Conservation (phyloP, 2,113 vertebrate species). For the Ancistrus triradiatus region DNA sequence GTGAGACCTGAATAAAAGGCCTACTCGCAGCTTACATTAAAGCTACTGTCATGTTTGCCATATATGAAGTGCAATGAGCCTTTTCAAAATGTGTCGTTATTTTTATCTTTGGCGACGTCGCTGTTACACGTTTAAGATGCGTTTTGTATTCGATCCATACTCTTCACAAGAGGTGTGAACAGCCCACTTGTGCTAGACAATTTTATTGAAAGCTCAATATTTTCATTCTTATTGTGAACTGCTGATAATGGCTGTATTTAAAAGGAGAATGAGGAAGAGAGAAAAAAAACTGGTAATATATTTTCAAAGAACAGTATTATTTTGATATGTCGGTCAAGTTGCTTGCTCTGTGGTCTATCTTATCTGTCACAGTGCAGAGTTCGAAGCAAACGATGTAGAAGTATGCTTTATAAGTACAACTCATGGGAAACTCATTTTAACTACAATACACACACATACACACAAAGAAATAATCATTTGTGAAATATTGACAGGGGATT, state of each 20-base stretch:
- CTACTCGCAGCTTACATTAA: conserved; percentile 86
- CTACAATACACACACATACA: conserved; percentile 12
- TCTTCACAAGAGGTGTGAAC: conserved; percentile 60
- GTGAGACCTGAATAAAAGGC: conserved; percentile 66
- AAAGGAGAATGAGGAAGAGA: conserved; percentile 49
- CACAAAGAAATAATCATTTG: conserved; percentile 18
- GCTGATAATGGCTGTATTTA: conserved; percentile 70
- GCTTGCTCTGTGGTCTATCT: conserved; percentile 74
- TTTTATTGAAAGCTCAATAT: conserved; percentile 70
- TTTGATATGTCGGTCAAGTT: conserved; percentile 73
- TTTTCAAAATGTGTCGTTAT: conserved; percentile 69
- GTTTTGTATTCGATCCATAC: conserved; percentile 68
- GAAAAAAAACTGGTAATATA: conserved; percentile 69
- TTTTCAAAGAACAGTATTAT: conserved; percentile 78
- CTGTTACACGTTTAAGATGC: conserved; percentile 67
- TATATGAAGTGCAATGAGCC: conserved; percentile 82
- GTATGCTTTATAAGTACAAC: conserved; percentile 78
- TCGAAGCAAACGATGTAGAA: conserved; percentile 69
- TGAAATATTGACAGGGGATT: conserved; percentile 11
- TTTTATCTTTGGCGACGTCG: conserved; percentile 65
- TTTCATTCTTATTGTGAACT: conserved; percentile 68
- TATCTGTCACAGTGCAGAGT: conserved; percentile 66
- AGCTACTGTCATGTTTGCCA: conserved; percentile 88
- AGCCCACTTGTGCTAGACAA: conserved; percentile 61
- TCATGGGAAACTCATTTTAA: conserved; percentile 43